Conservation (phyloP, 2,888 invertebrate genomes). For the Drosophila anomelani region DNA sequence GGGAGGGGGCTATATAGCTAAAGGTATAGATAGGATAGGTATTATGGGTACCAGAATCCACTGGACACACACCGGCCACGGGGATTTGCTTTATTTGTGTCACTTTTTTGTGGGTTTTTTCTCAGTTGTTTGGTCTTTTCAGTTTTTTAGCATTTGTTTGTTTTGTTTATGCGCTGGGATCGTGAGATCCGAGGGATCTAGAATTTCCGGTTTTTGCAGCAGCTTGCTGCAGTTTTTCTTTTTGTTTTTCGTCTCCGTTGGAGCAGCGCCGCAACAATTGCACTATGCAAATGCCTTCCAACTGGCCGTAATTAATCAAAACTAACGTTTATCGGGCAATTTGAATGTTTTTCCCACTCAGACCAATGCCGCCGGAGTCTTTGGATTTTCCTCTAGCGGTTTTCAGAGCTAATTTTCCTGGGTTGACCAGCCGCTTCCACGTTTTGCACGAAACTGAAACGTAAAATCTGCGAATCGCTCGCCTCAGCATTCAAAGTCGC, state of each 20-base stretch:
- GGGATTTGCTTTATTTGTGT: conserved; percentile 44
- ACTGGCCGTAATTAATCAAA: conserved; percentile 31
- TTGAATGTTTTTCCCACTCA: conserved; percentile 27
- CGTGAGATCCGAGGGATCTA: conserved; percentile 61
- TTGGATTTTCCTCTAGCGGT: conserved; percentile 28
- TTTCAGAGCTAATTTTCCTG: conserved; percentile 37
- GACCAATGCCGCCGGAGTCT: conserved; percentile 32
- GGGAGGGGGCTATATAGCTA: conserved; percentile 30
- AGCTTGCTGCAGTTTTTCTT: conserved; percentile 41
- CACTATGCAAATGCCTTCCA: conserved; percentile 51
- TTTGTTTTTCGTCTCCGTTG: conserved; percentile 6
- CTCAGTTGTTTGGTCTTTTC: conserved; percentile 14
- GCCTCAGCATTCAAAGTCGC: conserved; percentile 44
- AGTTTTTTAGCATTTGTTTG: conserved; percentile 38
- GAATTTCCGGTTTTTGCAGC: conserved; percentile 77
- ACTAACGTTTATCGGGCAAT: conserved; percentile 38
- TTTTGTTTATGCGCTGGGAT: conserved; percentile 45
- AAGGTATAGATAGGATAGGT: conserved; percentile 23
- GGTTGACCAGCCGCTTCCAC: conserved; percentile 75
- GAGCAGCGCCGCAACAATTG: conserved; percentile 38
- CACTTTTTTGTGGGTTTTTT: conserved; percentile 37
- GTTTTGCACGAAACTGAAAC: conserved; percentile 81
- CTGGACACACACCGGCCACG: conserved; percentile 37
- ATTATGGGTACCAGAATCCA: conserved; percentile 37
- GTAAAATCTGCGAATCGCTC: conserved; percentile 72